phyloP scores from a whole-genome alignment of 2,888 invertebrate species.

The Drosophila nigritarsus region DNA sequence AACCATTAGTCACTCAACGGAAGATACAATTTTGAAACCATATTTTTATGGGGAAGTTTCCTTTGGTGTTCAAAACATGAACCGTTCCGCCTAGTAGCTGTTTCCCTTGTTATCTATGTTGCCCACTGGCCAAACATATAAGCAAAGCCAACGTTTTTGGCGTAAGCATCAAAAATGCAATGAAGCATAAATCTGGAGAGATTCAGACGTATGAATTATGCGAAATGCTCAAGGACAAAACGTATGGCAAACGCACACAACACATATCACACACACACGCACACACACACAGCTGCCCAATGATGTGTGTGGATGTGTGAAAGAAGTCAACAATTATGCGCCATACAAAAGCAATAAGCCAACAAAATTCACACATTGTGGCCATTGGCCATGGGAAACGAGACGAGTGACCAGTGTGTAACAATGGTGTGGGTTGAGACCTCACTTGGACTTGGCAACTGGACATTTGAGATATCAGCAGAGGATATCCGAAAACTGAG shows the following conservation, averaged over 20 bases:
- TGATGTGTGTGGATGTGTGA: conserved; percentile 74
- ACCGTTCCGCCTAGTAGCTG: conserved; percentile 9
- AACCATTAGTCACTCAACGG: conserved; percentile 1
- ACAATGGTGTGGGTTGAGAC: conserved; percentile 25
- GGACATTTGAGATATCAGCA: conserved; percentile 73
- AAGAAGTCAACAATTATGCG: conserved; percentile 81
- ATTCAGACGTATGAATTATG: conserved; percentile 69
- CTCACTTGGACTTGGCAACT: conserved; percentile 52
- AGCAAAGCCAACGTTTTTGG: conserved; percentile 4
- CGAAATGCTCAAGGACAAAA: conserved; percentile 70
- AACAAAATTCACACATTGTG: conserved; percentile 80
- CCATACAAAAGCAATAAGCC: conserved; percentile 80
- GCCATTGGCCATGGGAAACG: conserved; percentile 42
- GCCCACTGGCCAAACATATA: conserved; percentile 57
- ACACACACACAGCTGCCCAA: conserved; percentile 35
- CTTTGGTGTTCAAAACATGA: conserved; percentile 1
- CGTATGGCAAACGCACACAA: conserved; percentile 26
- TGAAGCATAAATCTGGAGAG: conserved; percentile 70
- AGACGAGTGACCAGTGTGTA: conserved; percentile 9
- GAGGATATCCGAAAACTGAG: conserved; percentile 46
- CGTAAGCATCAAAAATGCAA: conserved; percentile 59
- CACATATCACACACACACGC: conserved; percentile 11
- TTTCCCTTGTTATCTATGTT: conserved; percentile 60
- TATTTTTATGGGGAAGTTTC: background rate
- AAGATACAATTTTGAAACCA: background rate